phyloP scores from a whole-genome alignment of 2,113 vertebrate species.

The Echinops telfairi region DNA sequence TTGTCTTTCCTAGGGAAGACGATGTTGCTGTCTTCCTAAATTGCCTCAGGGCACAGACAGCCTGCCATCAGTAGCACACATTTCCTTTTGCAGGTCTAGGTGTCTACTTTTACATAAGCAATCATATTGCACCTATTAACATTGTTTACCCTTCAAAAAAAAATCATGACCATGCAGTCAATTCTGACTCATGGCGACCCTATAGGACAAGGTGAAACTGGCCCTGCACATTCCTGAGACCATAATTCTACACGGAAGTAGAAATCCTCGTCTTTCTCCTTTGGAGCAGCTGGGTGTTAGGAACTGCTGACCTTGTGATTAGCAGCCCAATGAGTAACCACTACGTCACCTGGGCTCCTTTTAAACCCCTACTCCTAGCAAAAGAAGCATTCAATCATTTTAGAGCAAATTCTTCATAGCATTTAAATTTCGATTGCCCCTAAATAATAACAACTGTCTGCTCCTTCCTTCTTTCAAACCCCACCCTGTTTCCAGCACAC shows the following conservation, averaged over 20 bases:
- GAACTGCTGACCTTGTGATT: too few relatives aligned
- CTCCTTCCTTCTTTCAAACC: background rate
- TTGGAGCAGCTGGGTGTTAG: too few relatives aligned
- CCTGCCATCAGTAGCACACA: background rate
- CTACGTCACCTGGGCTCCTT: too few relatives aligned
- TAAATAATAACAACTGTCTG: background rate
- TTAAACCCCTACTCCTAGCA: background rate
- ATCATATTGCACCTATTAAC: background rate
- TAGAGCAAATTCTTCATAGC: background rate
- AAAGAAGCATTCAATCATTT: background rate
- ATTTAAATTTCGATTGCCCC: background rate
- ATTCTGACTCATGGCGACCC: too few relatives aligned
- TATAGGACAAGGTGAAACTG: too few relatives aligned
- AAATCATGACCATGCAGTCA: too few relatives aligned
- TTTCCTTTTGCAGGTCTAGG: background rate
- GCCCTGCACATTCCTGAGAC: background rate
- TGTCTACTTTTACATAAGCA: background rate
- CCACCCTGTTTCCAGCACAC: background rate
- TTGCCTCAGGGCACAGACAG: background rate
- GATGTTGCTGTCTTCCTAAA: background rate
- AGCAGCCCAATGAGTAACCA: too few relatives aligned
- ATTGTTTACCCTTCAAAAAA: background rate
- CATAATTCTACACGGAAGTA: too few relatives aligned
- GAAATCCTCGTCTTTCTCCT: too few relatives aligned
- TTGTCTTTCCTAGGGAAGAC: background rate